Evolutionary conservation across 2,797 vertebrate genomes (phyloP).

Genomic region (Loris lydekkerianus): DNA sequence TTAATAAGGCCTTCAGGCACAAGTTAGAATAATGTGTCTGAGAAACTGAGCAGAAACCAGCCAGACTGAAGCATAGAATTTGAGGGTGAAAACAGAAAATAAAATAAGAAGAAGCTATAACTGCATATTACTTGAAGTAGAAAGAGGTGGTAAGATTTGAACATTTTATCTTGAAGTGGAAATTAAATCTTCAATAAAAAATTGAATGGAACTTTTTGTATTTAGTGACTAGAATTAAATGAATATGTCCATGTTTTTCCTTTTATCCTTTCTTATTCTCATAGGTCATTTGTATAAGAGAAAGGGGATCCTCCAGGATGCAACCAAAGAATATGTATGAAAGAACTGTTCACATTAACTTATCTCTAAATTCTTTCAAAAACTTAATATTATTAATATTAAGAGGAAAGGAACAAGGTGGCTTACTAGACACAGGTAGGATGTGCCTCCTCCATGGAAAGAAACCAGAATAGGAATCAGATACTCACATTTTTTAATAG

Average conservation of each 20-base stretch:
- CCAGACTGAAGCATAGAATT: neutral
- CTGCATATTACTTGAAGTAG: neutral
- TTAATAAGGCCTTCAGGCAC: neutral
- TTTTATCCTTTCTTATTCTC: neutral
- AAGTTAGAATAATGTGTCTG: neutral
- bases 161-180: neutral
- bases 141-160: neutral
- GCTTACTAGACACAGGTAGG: neutral
- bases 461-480: neutral
- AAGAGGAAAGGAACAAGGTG: neutral
- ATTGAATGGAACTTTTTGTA: neutral
- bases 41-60: neutral
- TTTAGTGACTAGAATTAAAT: conserved; percentile 24
- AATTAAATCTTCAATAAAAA: neutral
- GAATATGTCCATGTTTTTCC: neutral
- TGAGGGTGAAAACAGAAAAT: neutral
- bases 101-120: neutral
- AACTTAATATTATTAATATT: neutral
- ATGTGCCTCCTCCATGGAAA: neutral
- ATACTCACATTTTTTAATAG: neutral
- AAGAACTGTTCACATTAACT: neutral
- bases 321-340: conserved; percentile 16
- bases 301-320: neutral
- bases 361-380: conserved; percentile 5
- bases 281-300: neutral